Evolutionary conservation across 2,888 invertebrate species (phyloP).

Genomic region (Neocrepidodera transversa): DNA sequence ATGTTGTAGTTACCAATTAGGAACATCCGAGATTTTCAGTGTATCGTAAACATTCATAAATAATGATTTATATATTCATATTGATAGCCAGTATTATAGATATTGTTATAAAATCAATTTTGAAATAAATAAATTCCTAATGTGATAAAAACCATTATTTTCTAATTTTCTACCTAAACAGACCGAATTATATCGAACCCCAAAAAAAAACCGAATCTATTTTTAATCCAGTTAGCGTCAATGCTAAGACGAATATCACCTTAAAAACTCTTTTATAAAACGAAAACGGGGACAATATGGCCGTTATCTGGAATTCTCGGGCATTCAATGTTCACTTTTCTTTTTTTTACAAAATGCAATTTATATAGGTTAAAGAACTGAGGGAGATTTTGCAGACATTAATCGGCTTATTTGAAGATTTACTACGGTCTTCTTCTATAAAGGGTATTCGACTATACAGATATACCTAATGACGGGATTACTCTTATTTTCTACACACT

Average conservation of each 20-base stretch:
- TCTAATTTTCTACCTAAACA: no score
- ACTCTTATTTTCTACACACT: neutral
- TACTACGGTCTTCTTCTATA: constrained; percentile 25
- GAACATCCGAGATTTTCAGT: no score
- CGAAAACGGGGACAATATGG: constrained; percentile 19
- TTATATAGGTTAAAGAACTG: constrained; percentile 32
- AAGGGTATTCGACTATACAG: constrained; percentile 2
- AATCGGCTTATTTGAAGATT: constrained; percentile 35
- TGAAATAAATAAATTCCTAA: no score
- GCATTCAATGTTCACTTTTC: constrained; percentile 9
- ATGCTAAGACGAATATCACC: constrained; percentile 9
- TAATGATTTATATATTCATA: no score
- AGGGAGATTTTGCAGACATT: constrained; percentile 32
- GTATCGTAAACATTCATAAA: no score
- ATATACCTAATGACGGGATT: constrained; percentile 17
- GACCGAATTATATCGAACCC: no score
- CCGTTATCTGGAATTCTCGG: constrained; percentile 21
- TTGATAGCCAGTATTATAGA: no score
- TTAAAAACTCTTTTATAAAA: constrained; percentile 15
- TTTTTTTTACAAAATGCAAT: constrained; percentile 27
- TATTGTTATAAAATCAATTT: no score
- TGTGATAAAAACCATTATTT: no score
- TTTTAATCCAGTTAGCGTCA: constrained; percentile 17
- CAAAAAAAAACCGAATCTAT: constrained; percentile 9
- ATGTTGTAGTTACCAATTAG: no score